Evolutionary conservation across 2,888 invertebrate species (phyloP), one percentile per base, ranked within the genome.

Genomic region (Uropetala carovei): DNA sequence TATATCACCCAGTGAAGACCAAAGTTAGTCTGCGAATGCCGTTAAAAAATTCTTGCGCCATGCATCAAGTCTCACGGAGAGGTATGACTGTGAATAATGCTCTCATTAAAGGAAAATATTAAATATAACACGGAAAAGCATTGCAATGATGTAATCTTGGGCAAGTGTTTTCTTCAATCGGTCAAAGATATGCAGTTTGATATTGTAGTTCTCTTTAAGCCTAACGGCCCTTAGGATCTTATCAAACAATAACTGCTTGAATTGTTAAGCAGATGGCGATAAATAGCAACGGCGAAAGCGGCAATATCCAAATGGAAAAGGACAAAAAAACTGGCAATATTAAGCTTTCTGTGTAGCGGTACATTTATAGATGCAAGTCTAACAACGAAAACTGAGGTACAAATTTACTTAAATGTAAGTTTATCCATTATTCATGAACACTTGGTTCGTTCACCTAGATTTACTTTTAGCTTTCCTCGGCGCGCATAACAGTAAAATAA

Each of bases 391-490:
- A 75, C 75, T 22, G 75, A 75, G 75, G 75, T 75, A 75, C 75
- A 75, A 75, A 75, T 75, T 75, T 75, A 75, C 75, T 75, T 75
- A 75, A 75, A 75, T 27, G 75, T 75, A 75, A 75, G 75, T 75
- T 75, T 75, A 75, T 75, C 75, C 75, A 75, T 75, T 75, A 75
- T 75, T 22, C 75, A 75, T 75, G 75, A 75, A 27, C 75, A 10
- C 27, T 75, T 27, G 75, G 75, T 75, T 22, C 22, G 75, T 75
- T 75, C 75, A 75, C 75, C 75, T 75, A 75, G 75, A 75, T 75
- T 75, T 75, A 75, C 75, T 75, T 75, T 75, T 75, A 75, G 75
- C 27, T 75, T 75, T 75, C 75, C 75, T 22, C 75, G 75, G 75
- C 22, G 75, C 22, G 75, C 75, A 75, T 75, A 75, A 75, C 75